Evolutionary conservation across 2,113 vertebrate species (phyloP), one percentile per base, ranked within the genome.

Genomic region (Anarrhichthys ocellatus): DNA sequence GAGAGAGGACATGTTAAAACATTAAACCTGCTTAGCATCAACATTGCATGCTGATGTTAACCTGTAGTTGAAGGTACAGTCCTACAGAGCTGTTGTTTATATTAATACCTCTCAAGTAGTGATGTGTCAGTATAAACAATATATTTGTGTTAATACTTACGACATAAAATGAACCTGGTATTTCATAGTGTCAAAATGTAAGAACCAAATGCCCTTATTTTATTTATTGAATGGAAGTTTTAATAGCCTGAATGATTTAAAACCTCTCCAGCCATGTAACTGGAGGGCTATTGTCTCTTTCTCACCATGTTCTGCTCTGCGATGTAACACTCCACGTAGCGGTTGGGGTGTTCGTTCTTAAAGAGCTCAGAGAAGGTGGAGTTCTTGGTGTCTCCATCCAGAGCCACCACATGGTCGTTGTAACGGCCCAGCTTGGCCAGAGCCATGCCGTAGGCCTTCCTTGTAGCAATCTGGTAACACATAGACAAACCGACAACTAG

Each of bases 301-400:
- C 79, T 87, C 84, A 99, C 97, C 97, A 99, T 98, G 91, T 99
- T 99, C 92, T 99, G 97, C 87, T 99, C 97, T 3, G 98, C 97
- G 22, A 99, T 98, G 95, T 96, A 99, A 91, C 97, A 99, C 86
- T 99, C 97, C 5, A 99, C 96, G 87, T 96, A 99, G 70, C 96
- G 97, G 84, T 91, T 95, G 5, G 98, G 97, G 78, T 98, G 96
- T 27, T 98, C 97, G 50, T 99, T 99, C 92, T 96, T 99, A 80
- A 99, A 99, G 63, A 98, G 88, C 38, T 99, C 98, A 0, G 97
- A 93, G 94, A 97, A 99, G 85, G 97, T 99, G 70, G 97, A 97
- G 89, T 99, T 99, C 92, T 99, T 99, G 17, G 97, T 98, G 90
- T 99, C 97, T 1, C 97, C 97, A 9, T 99, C 97, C 92, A 99